A percentile compares a stretch with the other conserved stretches of the same genome.
Evolutionary conservation across 2,797 vertebrate genomes (phyloP).

Genomic region (Onychomys leucogaster): DNA sequence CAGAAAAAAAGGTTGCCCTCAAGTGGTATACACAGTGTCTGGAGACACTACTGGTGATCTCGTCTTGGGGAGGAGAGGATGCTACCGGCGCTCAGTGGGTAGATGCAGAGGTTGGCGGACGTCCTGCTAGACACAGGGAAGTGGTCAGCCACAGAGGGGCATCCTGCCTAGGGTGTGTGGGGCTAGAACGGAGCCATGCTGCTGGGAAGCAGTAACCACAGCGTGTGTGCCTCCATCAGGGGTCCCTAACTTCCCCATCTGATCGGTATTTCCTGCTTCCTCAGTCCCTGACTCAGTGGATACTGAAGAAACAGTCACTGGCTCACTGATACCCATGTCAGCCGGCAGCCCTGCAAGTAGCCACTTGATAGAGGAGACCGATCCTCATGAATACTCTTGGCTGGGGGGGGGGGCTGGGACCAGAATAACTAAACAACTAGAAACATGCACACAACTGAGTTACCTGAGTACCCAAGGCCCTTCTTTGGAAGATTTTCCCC

Average conservation of each 20-base stretch:
- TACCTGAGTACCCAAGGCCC: background rate
- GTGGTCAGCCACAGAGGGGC: background rate
- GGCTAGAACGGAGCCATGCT: background rate
- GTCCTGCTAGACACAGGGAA: background rate
- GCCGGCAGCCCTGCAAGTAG: background rate
- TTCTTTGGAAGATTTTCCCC: background rate
- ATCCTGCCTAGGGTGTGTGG: background rate
- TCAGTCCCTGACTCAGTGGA: background rate
- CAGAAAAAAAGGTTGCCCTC: background rate
- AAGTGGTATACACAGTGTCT: background rate
- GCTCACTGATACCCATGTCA: background rate
- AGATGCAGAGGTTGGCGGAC: background rate
- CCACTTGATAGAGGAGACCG: background rate
- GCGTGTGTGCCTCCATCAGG: background rate
- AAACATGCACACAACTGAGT: background rate
- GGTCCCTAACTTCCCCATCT: background rate
- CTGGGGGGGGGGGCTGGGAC: background rate
- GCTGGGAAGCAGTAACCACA: background rate
- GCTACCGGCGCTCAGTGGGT: background rate
- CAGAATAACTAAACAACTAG: background rate
- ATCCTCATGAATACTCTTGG: background rate
- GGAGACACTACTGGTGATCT: background rate
- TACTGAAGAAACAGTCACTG: background rate
- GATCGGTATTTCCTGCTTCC: background rate
- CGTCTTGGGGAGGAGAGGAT: background rate